Percentiles rank a stretch among this genome's conserved stretches.
These are phyloP conservation scores for Elgaria multicarinata DNA, from an alignment of 2,113 vertebrate genomes.

Conservation along the genomic window DNA sequence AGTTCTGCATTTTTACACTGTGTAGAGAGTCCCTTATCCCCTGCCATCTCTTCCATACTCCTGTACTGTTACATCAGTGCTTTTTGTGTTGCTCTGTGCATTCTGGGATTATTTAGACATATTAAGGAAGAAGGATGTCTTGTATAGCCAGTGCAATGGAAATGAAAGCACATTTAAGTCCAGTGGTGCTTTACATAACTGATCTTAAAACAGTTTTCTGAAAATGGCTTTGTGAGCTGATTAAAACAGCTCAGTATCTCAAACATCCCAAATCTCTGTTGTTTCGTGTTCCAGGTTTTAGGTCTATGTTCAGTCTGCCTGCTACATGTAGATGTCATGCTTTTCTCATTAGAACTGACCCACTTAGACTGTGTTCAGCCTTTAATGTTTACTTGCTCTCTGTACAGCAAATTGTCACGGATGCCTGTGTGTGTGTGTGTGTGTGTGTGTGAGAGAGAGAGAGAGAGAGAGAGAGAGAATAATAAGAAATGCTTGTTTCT, in stretches of 20 bases:
- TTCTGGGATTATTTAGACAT: conserved; percentile 54
- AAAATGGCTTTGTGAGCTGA: not conserved
- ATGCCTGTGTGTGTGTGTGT: not conserved
- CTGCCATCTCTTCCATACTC: not conserved
- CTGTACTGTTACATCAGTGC: not conserved
- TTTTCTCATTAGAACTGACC: conserved; percentile 70
- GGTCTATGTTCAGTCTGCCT: conserved; percentile 50
- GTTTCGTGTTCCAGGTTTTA: conserved; percentile 47
- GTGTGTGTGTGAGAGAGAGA: too few species aligned
- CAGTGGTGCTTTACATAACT: not conserved
- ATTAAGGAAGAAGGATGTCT: conserved; percentile 28
- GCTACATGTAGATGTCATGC: conserved; percentile 50
- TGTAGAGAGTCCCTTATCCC: not conserved
- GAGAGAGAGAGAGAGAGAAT: too few species aligned
- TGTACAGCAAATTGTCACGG: not conserved
- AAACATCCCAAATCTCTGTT: conserved; percentile 33
- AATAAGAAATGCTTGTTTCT: not conserved
- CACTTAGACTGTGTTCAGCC: conserved; percentile 65
- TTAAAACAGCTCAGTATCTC: not conserved
- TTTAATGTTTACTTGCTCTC: conserved; percentile 50
- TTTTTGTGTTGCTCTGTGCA: conserved; percentile 23
- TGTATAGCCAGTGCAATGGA: conserved; percentile 2
- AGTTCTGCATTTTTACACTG: not conserved
- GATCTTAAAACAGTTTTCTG: not conserved
- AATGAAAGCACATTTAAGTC: not conserved